Percentiles rank a stretch among this genome's conserved stretches.
Conservation (phyloP, 2,888 invertebrate species). For the Epirrhoe alternata region DNA sequence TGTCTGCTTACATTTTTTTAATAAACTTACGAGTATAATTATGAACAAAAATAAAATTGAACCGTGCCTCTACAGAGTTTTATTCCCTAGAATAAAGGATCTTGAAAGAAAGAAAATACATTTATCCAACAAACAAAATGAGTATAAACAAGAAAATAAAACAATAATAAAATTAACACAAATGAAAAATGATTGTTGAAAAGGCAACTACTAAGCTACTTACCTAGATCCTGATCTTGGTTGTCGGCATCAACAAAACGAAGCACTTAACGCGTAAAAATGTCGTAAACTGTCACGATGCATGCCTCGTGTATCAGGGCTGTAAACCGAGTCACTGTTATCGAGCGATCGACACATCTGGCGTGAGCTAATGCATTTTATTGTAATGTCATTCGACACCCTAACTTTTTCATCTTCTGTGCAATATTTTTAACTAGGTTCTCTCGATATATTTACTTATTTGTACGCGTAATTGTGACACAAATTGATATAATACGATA, state of each 20-base stretch:
- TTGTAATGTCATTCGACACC: slow-evolving; percentile 47
- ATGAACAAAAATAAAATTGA: background rate
- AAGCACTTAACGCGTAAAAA: slow-evolving; percentile 11
- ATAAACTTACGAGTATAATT: no score
- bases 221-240: no score
- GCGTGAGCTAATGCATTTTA: slow-evolving; percentile 56
- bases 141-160: no score
- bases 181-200: no score
- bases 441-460: background rate
- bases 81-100: background rate
- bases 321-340: slow-evolving; percentile 61
- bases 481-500: background rate
- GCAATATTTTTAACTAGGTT: slow-evolving; percentile 4
- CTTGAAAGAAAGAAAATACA: no score
- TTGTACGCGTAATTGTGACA: background rate
- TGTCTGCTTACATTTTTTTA: no score
- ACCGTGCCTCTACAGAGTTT: background rate
- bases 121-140: no score
- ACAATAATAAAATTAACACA: no score
- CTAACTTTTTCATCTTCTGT: slow-evolving; percentile 44
- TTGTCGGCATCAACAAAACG: slow-evolving; percentile 12
- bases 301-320: slow-evolving; percentile 40
- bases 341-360: slow-evolving; percentile 61
- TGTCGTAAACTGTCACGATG: slow-evolving; percentile 22
- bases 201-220: no score